phyloP scores from a whole-genome alignment of 2,113 vertebrate genomes.

The Emydura subglobosa region DNA sequence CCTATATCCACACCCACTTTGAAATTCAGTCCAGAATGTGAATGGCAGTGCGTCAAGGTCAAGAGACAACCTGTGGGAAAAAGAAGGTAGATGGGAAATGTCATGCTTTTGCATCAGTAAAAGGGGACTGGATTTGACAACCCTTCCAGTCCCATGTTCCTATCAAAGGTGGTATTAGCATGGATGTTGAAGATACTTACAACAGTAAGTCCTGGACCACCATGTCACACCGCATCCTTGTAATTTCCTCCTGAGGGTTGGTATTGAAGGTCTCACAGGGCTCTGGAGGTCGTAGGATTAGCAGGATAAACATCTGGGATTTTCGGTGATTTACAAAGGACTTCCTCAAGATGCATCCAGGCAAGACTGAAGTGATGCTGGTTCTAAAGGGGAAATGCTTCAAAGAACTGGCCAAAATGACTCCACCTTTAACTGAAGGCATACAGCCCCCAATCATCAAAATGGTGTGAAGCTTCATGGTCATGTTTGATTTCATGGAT shows the following conservation, averaged over 20 bases:
- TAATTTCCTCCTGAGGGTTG: neutral
- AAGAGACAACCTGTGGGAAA: neutral
- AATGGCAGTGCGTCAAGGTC: neutral
- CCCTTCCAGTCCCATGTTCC: too few species aligned
- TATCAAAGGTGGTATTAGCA: neutral
- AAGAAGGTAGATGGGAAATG: neutral
- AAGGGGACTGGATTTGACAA: too few species aligned
- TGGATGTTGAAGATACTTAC: neutral
- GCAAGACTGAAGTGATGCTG: neutral
- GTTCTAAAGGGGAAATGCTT: neutral
- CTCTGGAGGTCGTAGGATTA: too few species aligned
- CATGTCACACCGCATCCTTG: neutral
- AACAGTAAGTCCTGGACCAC: neutral
- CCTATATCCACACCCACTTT: neutral
- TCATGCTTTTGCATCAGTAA: neutral
- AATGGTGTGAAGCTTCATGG: too few species aligned
- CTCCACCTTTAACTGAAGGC: neutral
- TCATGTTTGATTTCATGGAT: too few species aligned
- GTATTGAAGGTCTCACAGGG: too few species aligned
- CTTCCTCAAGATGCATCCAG: neutral
- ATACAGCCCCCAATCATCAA: neutral
- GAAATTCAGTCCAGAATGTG: neutral
- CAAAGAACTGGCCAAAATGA: neutral
- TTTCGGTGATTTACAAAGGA: neutral
- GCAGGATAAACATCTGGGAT: neutral